These are phyloP conservation scores for Dendroctonus valens DNA, from an alignment of 1,140 invertebrate genomes.

Conservation along the genomic window DNA sequence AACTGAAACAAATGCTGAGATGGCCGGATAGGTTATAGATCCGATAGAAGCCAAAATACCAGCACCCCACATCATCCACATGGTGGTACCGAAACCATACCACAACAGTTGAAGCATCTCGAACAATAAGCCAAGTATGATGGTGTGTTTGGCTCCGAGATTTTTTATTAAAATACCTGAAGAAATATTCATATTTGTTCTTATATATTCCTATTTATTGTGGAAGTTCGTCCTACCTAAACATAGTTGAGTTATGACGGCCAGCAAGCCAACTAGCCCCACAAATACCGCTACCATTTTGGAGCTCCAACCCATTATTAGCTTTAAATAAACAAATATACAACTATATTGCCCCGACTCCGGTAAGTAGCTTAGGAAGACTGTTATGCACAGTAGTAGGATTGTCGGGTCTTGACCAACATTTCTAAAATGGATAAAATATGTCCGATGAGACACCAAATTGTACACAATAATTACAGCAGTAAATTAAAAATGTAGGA, in stretches of 20 bases:
- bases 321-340: constrained; percentile 98
- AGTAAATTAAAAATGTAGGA: no score
- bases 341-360: constrained; percentile 99
- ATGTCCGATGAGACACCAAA: no score
- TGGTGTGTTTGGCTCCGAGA: constrained; percentile 94
- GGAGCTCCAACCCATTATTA: constrained; percentile 95
- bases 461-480: no score
- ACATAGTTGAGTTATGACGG: constrained; percentile 91
- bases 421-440: constrained; percentile 53
- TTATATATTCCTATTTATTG: not conserved
- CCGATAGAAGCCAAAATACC: constrained; percentile 93
- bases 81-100: constrained; percentile 90
- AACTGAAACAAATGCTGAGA: constrained; percentile 97
- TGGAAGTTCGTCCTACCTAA: constrained; percentile 65
- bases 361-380: constrained; percentile 97
- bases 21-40: constrained; percentile 97
- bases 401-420: constrained; percentile 96
- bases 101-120: constrained; percentile 96
- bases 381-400: constrained; percentile 93
- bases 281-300: constrained; percentile 97
- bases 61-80: constrained; percentile 98
- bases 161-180: constrained; percentile 57
- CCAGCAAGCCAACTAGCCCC: constrained; percentile 93
- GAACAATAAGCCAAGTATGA: constrained; percentile 93
- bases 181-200: constrained; percentile 1